phyloP scores from a whole-genome alignment of 2,113 vertebrate species.

The Calypte anna region DNA sequence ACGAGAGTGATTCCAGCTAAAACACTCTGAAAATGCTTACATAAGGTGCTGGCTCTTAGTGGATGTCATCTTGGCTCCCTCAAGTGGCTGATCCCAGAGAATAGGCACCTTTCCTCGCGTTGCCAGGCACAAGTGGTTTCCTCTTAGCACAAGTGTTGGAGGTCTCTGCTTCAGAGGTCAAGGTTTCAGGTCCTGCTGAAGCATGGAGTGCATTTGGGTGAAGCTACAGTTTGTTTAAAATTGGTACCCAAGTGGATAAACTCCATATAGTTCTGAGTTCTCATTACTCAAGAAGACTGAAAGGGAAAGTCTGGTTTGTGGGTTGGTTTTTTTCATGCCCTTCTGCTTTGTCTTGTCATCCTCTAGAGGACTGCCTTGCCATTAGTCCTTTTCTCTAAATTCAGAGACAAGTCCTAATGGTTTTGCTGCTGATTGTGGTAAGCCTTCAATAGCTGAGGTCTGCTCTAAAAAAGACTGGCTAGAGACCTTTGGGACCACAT shows the following conservation, averaged over 20 bases:
- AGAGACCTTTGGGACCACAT: not conserved
- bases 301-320: no score
- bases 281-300: not conserved
- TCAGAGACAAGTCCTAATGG: not conserved
- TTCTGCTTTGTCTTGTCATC: not conserved
- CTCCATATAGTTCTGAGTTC: not conserved
- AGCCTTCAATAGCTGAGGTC: not conserved
- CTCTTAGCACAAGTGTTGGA: not conserved
- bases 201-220: accelerated
- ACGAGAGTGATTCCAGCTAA: not conserved
- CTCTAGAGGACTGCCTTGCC: not conserved
- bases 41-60: not conserved
- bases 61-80: constrained; percentile 14
- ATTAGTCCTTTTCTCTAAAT: not conserved
- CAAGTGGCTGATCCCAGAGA: not conserved
- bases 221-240: not conserved
- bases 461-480: not conserved
- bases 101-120: not conserved
- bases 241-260: not conserved
- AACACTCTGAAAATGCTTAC: not conserved
- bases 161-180: not conserved
- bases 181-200: not conserved
- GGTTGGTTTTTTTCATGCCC: not conserved
- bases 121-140: accelerated
- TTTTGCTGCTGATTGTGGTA: not conserved